Base-by-base conservation (phyloP, 2,888 invertebrate genomes). In the Sialis lutaria region DNA sequence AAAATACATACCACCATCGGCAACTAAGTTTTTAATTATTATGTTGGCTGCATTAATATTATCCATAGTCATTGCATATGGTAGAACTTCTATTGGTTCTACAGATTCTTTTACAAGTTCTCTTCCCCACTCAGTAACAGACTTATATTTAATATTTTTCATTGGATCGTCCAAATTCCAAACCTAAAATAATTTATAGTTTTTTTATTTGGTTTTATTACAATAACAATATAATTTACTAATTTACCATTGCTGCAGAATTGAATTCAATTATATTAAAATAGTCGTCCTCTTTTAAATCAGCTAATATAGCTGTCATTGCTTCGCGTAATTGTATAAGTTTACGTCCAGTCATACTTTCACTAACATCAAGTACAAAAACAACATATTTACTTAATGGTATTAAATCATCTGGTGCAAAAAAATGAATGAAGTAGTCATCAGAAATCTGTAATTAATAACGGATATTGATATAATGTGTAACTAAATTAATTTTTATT, bases 381-480 rank as follows among this genome's bases (percentile, higher is more conserved):
- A 83, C 70, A 5, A 79, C 76, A 55, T 79, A 74, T 59, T 83
- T 82, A 49, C 67, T 69, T 42, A 81, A 63, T 4, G 77, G 69
- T 13, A 68, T 64, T 49, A 79, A 59, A 30, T 74, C 68, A 4
- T 64, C 60, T 1, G 83, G 83, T 6, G 82, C 75, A 60, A 81
- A 80, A 65, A 82, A 82, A 56, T 84, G 83, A 1, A 82, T 79
- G 62, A 84, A 84, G 61, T 82, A 81, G 1, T 82, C 82, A 53
- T 77, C 76, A 56, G 75, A 74, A 1, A 79, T 69, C 69, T 78
- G 57, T 5, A 63, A 39, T 50, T 37, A 8, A 40, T 31, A 43
- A 30, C 30, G n/a, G n/a, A 8, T 13, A 12, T n/a, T n/a, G 35
- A 39, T 46, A 32, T 39, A 22, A 12, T 10, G 1, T 35, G 8